phyloP scores from a whole-genome alignment of 2,797 vertebrate species.

The Catamblyrhynchus diadema region DNA sequence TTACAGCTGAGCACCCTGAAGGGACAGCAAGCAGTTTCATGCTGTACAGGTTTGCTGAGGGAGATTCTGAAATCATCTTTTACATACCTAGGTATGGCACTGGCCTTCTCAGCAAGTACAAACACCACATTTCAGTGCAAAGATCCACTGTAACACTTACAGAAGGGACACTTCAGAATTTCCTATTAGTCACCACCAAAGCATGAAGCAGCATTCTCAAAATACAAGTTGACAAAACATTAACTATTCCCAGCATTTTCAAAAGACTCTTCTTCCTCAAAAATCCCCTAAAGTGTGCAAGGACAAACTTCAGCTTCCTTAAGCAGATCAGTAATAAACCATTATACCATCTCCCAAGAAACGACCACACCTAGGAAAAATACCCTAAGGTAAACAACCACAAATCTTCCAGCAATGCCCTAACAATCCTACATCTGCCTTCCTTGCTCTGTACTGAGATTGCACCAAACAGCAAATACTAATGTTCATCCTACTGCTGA shows the following conservation, averaged over 20 bases:
- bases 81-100: background rate
- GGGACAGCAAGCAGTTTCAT: background rate
- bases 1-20: background rate
- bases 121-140: background rate
- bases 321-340: background rate
- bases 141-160: background rate
- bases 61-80: background rate
- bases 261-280: background rate
- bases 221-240: background rate
- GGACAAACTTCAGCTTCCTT: background rate
- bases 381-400: background rate
- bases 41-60: background rate
- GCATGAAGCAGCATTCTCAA: background rate
- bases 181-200: background rate
- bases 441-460: background rate
- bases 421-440: background rate
- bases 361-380: background rate
- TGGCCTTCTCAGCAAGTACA: background rate
- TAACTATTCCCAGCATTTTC: background rate
- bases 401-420: background rate
- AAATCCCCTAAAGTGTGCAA: background rate
- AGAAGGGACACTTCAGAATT: background rate
- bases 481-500: background rate
- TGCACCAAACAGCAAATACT: background rate
- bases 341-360: background rate